Evolutionary conservation across 2,797 vertebrate species (phyloP), one percentile per base, ranked within the genome.

Genomic region (Sciurus vulgaris): DNA sequence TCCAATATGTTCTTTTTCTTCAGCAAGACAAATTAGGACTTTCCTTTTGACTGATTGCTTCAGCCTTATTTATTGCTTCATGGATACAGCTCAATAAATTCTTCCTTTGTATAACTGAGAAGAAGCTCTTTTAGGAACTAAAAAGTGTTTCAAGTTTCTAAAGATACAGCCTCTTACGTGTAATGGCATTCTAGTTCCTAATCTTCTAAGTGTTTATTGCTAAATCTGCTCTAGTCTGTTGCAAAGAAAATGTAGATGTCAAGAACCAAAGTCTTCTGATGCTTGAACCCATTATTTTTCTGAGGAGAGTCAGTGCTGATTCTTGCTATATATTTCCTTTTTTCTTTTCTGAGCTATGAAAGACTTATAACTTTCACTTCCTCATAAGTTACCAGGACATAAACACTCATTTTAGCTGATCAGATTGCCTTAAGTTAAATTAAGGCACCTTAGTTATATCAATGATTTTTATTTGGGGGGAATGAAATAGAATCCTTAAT

Each of bases 11-110:
- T 94, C 91, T 92, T 76, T 56, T 95, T 89, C 86, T 78, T 96
- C 84, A 95, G 73, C 81, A 93, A 89, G 89, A 93, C 49, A 89
- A 92, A 96, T 94, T 77, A 97, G 73, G 59, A 89, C 95, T 96
- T 95, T 87, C 30, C 33, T 89, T 95, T 86, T 96, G 81, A 95
- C 85, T 90, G 95, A 95, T 92, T 70, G 51, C 72, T 95, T 94
- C 72, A 93, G 86, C 95, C 85, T 96, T 95, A 94, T 85, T 89
- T 96, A 96, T 94, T 95, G 87, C 56, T 89, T 87, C 49, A 9
- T 94, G 77, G 72, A 65, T 78, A 49, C 28, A 96, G 90, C 73
- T 94, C 85, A 96, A 90, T 94, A 95, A 96, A 88, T 97, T 81
- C 63, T 96, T 74, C 61, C 22, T 20, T 28, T 69, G 67, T 94